Conservation (phyloP, 2,888 invertebrate species). For the Neoascia interrupta region DNA sequence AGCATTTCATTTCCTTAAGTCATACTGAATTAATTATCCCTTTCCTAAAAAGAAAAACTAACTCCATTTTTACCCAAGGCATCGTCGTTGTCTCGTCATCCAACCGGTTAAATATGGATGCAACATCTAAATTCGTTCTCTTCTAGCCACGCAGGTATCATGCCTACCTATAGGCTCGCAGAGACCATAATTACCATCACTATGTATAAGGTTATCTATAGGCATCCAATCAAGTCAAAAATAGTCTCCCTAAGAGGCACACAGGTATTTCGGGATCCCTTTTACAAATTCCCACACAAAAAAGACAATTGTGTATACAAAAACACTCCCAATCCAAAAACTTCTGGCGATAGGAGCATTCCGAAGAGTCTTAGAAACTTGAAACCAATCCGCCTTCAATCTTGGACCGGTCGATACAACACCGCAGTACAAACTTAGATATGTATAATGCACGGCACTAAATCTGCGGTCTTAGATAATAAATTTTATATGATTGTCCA, state of each 20-base stretch:
- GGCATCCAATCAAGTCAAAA: slow-evolving; percentile 47
- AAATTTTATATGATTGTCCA: slow-evolving; percentile 55
- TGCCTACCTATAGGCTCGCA: slow-evolving; percentile 9
- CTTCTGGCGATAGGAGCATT: too few species aligned
- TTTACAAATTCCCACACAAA: slow-evolving; percentile 38
- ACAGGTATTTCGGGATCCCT: slow-evolving; percentile 51
- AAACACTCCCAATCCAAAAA: too few species aligned
- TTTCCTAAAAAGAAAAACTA: neutral
- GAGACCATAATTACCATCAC: slow-evolving; percentile 45
- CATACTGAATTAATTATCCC: slow-evolving; percentile 57
- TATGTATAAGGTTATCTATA: slow-evolving; percentile 21
- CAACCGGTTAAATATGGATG: slow-evolving; percentile 50
- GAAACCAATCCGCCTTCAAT: slow-evolving; percentile 59
- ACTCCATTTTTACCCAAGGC: neutral
- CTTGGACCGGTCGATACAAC: slow-evolving; percentile 26
- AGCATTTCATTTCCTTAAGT: slow-evolving; percentile 29
- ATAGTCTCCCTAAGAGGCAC: slow-evolving; percentile 1
- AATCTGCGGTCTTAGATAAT: slow-evolving; percentile 64
- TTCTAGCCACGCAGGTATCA: slow-evolving; percentile 29
- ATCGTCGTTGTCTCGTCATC: slow-evolving; percentile 58
- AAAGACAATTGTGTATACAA: too few species aligned
- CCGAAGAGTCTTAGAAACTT: slow-evolving; percentile 61
- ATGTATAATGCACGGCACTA: slow-evolving; percentile 47
- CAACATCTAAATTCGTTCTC: slow-evolving; percentile 64
- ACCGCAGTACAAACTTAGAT: slow-evolving; percentile 20